These are phyloP conservation scores for Drosophila cognata DNA, from an alignment of 2,888 invertebrate species.

Conservation along the genomic window DNA sequence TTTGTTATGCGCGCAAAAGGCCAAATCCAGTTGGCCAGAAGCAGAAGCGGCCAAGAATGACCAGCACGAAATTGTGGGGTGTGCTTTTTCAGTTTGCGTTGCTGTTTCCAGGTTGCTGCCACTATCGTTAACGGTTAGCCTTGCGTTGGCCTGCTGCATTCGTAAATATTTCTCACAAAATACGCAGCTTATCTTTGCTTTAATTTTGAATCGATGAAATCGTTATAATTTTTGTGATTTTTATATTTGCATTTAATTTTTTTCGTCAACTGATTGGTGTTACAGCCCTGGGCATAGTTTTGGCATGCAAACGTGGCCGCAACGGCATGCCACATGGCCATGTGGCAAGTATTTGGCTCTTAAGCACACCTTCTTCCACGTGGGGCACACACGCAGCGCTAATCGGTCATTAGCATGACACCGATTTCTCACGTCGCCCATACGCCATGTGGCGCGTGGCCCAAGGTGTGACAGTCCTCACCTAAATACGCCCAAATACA, in stretches of 20 bases:
- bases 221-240: neutral
- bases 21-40: slow-evolving; percentile 20
- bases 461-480: slow-evolving; percentile 4
- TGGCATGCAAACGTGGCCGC: neutral
- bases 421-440: slow-evolving; percentile 64
- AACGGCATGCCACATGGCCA: slow-evolving; percentile 14
- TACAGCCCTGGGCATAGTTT: slow-evolving; percentile 12
- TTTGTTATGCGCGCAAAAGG: slow-evolving; percentile 58
- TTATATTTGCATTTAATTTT: neutral
- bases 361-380: slow-evolving; percentile 29
- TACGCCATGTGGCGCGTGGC: slow-evolving; percentile 55
- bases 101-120: neutral
- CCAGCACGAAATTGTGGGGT: slow-evolving; percentile 15
- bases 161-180: neutral
- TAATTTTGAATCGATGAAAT: neutral
- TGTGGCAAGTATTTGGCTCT: slow-evolving; percentile 12
- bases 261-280: neutral
- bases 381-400: slow-evolving; percentile 47
- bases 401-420: slow-evolving; percentile 78
- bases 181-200: neutral
- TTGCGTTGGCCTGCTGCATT: neutral
- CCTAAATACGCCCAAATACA: neutral
- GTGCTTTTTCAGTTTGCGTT: slow-evolving; percentile 5
- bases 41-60: slow-evolving; percentile 9
- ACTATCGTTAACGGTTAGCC: neutral